These are phyloP conservation scores for Aptenodytes forsteri DNA, from an alignment of 2,113 vertebrate species.

Conservation along the genomic window DNA sequence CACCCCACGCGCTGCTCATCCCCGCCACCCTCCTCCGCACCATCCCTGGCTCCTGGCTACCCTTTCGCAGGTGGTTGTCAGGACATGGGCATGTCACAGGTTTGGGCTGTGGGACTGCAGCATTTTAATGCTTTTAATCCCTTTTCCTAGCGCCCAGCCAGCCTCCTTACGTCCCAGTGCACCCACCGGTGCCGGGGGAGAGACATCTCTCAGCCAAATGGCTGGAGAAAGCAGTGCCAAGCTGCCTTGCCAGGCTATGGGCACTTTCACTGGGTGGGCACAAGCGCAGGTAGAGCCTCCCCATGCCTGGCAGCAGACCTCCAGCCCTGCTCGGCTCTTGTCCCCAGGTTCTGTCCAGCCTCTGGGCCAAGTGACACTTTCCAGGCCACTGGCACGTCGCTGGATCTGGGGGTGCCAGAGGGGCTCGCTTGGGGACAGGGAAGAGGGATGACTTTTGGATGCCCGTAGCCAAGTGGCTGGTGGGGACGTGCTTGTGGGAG, in stretches of 20 bases:
- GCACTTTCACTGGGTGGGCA: background rate
- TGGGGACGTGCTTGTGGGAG: background rate
- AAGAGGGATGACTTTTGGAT: background rate
- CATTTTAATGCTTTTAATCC: background rate
- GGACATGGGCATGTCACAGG: background rate
- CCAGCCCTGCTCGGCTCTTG: background rate
- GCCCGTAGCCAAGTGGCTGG: background rate
- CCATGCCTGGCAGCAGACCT: background rate
- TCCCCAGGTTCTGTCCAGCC: background rate
- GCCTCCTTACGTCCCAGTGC: background rate
- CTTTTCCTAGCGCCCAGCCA: background rate
- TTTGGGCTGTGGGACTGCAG: background rate
- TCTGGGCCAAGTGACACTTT: background rate
- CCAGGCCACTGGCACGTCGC: rapidly evolving
- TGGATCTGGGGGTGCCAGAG: background rate
- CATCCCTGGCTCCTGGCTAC: background rate
- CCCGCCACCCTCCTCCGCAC: background rate
- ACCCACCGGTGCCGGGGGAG: background rate
- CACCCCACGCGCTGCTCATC: background rate
- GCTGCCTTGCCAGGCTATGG: background rate
- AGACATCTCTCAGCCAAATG: background rate
- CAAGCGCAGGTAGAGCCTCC: background rate
- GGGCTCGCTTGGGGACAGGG: background rate
- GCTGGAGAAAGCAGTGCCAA: background rate
- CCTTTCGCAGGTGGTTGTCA: rapidly evolving